phyloP scores from a whole-genome alignment of 1,140 invertebrate genomes.

The Drosophila neocordata region DNA sequence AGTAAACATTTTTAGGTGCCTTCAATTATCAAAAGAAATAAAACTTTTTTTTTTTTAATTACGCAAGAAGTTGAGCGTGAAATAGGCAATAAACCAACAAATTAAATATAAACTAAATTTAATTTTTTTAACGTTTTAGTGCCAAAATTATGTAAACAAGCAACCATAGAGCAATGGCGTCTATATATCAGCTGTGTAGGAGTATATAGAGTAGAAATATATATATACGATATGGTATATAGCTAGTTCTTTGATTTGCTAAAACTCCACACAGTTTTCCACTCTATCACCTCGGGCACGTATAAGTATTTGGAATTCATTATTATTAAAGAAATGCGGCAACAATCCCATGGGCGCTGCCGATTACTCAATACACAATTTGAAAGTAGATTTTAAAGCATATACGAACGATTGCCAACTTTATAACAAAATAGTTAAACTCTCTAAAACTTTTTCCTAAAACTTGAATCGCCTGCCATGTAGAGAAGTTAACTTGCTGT shows the following conservation, averaged over 20 bases:
- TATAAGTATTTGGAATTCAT: neutral
- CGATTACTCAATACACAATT: conserved; percentile 12
- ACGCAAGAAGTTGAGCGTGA: conserved; percentile 10
- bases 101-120: conserved; percentile 5
- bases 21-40: conserved; percentile 5
- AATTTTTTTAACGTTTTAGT: conserved; percentile 4
- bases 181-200: neutral
- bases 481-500: too few species aligned
- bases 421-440: conserved; percentile 1
- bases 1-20: neutral
- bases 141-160: conserved; percentile 11
- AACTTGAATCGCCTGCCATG: neutral
- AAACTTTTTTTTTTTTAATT: neutral
- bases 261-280: neutral
- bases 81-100: conserved; percentile 3
- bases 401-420: conserved; percentile 2
- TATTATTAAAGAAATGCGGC: conserved; percentile 11
- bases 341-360: conserved; percentile 4
- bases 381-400: conserved; percentile 7
- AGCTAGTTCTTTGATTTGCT: neutral
- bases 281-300: neutral
- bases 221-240: neutral
- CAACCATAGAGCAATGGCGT: too few species aligned
- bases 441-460: conserved; percentile 2
- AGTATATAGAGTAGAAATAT: neutral